phyloP scores from a whole-genome alignment of 2,113 vertebrate genomes.

The Mobula birostris region DNA sequence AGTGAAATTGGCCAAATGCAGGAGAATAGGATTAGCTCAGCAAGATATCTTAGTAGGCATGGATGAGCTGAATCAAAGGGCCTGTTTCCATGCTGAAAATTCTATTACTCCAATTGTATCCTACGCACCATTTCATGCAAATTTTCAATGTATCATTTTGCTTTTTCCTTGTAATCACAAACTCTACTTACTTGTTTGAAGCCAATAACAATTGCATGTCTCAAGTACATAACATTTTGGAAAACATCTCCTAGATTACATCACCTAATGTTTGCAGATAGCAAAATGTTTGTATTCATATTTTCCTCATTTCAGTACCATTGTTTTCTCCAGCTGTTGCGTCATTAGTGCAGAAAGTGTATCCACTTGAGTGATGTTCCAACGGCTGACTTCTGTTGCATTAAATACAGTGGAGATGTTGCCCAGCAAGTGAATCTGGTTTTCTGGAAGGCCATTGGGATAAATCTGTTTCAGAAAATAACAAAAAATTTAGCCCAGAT shows the following conservation, averaged over 20 bases:
- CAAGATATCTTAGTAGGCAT: too few relatives aligned
- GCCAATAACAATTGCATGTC: not conserved
- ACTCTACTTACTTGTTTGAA: not conserved
- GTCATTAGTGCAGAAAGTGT: constrained; percentile 47
- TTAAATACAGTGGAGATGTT: constrained; percentile 43
- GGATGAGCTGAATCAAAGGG: too few relatives aligned
- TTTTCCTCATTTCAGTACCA: not conserved
- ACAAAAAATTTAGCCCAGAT: not conserved
- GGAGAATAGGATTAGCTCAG: too few relatives aligned
- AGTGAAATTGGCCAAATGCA: too few relatives aligned
- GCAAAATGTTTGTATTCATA: not conserved
- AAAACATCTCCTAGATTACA: not conserved
- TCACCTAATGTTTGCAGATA: not conserved
- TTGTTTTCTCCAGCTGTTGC: not conserved
- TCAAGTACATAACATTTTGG: not conserved
- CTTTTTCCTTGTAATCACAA: not conserved
- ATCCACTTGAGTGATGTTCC: constrained; percentile 44
- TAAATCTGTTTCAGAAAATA: constrained; percentile 46
- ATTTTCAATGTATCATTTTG: not conserved
- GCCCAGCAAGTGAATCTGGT: constrained; percentile 46
- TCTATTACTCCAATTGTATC: not conserved
- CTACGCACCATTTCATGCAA: too few relatives aligned
- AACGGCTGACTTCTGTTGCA: constrained; percentile 42
- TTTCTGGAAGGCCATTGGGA: constrained; percentile 43
- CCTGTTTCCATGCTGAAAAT: too few relatives aligned